A percentile compares a stretch with the other conserved stretches of the same genome.
Conservation (phyloP, 1,140 invertebrate genomes). For the Cardiocondyla obscurior region DNA sequence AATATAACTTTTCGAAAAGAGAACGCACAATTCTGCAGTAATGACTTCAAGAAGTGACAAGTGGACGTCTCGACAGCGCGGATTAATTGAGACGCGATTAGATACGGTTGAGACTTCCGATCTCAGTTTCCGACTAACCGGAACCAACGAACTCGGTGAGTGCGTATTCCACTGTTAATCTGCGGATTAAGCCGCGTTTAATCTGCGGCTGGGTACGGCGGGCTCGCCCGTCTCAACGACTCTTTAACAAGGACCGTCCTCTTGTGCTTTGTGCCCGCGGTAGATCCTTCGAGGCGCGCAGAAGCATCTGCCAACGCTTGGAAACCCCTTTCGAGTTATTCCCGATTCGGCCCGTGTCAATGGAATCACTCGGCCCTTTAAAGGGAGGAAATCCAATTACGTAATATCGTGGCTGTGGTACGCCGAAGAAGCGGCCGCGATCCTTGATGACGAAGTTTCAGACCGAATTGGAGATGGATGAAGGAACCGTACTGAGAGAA, state of each 20-base stretch:
- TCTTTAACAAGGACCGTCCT: slow-evolving; percentile 64
- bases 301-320: slow-evolving; percentile 66
- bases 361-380: slow-evolving; percentile 70
- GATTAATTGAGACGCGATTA: slow-evolving; percentile 33
- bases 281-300: slow-evolving; percentile 42
- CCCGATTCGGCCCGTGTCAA: slow-evolving; percentile 70
- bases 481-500: not conserved
- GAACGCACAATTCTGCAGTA: not conserved
- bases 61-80: not conserved
- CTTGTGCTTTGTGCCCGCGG: slow-evolving; percentile 59
- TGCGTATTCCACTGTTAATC: slow-evolving; percentile 64
- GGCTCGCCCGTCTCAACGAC: slow-evolving; percentile 46
- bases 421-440: slow-evolving; percentile 66
- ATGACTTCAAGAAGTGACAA: slow-evolving; percentile 11
- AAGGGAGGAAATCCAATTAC: slow-evolving; percentile 74
- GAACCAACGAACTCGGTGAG: slow-evolving; percentile 50
- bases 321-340: slow-evolving; percentile 71
- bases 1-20: not conserved
- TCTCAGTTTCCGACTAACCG: slow-evolving; percentile 49
- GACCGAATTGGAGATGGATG: slow-evolving; percentile 17
- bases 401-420: slow-evolving; percentile 71
- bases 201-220: slow-evolving; percentile 59
- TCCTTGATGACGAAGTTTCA: slow-evolving; percentile 61
- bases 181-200: slow-evolving; percentile 66
- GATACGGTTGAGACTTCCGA: slow-evolving; percentile 52